Conservation (phyloP, 2,888 invertebrate species). For the Lepidochrysops patricia region DNA sequence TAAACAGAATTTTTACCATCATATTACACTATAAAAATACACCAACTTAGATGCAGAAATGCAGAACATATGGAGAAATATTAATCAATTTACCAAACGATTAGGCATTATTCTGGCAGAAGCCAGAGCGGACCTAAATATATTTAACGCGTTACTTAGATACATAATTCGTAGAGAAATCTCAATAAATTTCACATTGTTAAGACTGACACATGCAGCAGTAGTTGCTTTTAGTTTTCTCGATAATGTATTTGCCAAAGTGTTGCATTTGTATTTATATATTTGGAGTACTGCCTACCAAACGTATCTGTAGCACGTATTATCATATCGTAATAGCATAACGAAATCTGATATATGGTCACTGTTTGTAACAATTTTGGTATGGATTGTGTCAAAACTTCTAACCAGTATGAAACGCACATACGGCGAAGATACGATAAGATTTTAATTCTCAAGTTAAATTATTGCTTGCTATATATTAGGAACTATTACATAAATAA, state of each 20-base stretch:
- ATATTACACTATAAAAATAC: no score
- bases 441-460: no score
- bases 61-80: no score
- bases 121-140: no score
- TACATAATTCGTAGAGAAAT: not conserved
- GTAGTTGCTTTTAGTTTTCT: constrained; percentile 29
- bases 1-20: no score
- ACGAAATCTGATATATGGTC: constrained; percentile 59
- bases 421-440: no score
- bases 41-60: no score
- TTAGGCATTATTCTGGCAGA: no score
- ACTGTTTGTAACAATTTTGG: constrained; percentile 20
- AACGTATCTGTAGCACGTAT: constrained; percentile 39
- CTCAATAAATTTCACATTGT: not conserved
- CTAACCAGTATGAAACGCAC: not conserved
- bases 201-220: constrained; percentile 28
- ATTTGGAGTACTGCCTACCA: constrained; percentile 51
- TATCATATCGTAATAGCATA: constrained; percentile 51
- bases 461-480: no score
- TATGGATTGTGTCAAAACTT: constrained; percentile 10
- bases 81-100: no score
- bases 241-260: constrained; percentile 58
- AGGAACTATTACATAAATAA: no score
- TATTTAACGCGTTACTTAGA: no score
- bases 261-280: constrained; percentile 60